Percentiles rank a stretch among this genome's conserved stretches.
Evolutionary conservation across 2,888 invertebrate genomes (phyloP).

Genomic region (Cosmorhoe ocellata): DNA sequence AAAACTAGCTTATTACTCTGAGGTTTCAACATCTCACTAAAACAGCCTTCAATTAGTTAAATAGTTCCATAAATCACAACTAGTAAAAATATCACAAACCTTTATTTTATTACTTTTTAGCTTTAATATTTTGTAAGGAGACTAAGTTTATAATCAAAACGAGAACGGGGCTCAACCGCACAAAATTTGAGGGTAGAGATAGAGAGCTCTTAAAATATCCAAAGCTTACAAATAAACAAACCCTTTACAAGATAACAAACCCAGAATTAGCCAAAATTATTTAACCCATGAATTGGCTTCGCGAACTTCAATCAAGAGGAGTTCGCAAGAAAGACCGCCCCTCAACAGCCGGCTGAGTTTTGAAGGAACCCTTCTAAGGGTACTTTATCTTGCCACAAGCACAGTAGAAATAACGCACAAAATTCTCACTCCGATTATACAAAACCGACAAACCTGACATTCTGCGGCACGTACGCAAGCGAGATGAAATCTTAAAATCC

Average conservation of each 20-base stretch:
- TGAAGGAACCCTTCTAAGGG: slow-evolving; percentile 69
- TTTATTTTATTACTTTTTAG: too few species aligned
- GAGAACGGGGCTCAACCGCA: too few species aligned
- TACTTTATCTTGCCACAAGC: slow-evolving; percentile 75
- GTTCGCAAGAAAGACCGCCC: slow-evolving; percentile 64
- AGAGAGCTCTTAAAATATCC: slow-evolving; percentile 29
- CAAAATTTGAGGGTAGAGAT: slow-evolving; percentile 5
- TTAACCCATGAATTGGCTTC: slow-evolving; percentile 61
- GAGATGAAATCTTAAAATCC: not conserved
- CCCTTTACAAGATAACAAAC: slow-evolving; percentile 48
- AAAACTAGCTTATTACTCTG: too few species aligned
- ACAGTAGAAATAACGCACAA: slow-evolving; percentile 7
- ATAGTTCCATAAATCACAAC: too few species aligned
- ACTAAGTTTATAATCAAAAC: too few species aligned
- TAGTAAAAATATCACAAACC: too few species aligned
- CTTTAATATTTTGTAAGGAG: too few species aligned
- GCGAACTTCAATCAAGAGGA: slow-evolving; percentile 69
- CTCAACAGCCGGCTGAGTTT: slow-evolving; percentile 75
- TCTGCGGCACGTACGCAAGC: not conserved
- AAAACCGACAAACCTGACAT: not conserved
- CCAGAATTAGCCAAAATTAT: slow-evolving; percentile 61
- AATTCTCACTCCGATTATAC: not conserved
- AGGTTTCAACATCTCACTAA: too few species aligned
- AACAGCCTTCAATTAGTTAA: too few species aligned
- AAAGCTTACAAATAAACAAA: slow-evolving; percentile 45